Evolutionary conservation across 2,113 vertebrate species (phyloP).

Genomic region (Burhinus oedicnemus): DNA sequence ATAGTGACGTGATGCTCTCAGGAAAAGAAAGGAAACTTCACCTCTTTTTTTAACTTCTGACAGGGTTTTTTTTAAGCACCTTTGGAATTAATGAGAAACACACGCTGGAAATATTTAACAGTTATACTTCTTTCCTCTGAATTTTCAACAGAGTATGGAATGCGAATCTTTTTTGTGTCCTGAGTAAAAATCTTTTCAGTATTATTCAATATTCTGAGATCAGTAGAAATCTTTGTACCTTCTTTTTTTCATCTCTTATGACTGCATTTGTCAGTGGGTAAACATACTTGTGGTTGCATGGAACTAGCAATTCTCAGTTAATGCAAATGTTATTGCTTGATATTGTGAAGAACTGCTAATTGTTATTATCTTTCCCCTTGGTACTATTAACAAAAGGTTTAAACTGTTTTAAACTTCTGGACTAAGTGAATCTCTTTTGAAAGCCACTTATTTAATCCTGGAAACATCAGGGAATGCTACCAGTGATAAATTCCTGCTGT

Average conservation of each 20-base stretch:
- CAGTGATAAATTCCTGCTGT: constrained; percentile 61
- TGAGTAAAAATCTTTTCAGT: background rate
- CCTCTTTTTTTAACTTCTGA: background rate
- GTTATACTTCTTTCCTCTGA: background rate
- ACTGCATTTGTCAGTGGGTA: background rate
- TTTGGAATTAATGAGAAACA: background rate
- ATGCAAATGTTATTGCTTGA: constrained; percentile 47
- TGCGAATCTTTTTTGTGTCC: background rate
- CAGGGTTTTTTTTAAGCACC: background rate
- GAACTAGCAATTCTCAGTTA: background rate
- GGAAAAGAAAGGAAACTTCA: background rate
- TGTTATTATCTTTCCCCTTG: constrained; percentile 31
- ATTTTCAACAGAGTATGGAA: background rate
- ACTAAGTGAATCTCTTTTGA: constrained; percentile 62
- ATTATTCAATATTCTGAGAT: background rate
- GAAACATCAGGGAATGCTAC: constrained; percentile 50
- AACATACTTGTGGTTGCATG: background rate
- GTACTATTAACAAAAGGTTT: constrained; percentile 32
- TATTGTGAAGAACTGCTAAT: constrained; percentile 26
- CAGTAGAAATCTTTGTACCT: background rate
- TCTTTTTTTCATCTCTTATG: background rate
- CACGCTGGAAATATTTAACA: background rate
- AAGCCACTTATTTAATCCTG: constrained; percentile 58
- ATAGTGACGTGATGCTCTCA: background rate
- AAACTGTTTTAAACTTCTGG: constrained; percentile 38